Conservation (phyloP, 2,888 invertebrate genomes). For the Charanyca ferruginea region DNA sequence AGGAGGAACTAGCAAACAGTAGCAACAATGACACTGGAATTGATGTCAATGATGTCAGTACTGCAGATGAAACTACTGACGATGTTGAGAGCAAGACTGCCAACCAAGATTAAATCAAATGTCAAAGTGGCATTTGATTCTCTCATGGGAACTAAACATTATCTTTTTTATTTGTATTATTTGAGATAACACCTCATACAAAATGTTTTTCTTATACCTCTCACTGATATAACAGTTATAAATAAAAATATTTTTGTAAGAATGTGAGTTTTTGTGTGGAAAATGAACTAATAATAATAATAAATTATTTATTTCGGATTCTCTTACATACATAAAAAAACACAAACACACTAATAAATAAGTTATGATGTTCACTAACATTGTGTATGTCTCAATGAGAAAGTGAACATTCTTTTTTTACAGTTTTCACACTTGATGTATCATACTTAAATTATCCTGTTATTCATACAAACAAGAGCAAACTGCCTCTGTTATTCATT, state of each 20-base stretch:
- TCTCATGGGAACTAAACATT: conserved; percentile 19
- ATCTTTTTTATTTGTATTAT: conserved; percentile 42
- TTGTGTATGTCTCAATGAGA: background rate
- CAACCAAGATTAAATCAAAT: conserved; percentile 50
- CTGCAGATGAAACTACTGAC: conserved; percentile 79
- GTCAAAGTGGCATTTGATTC: conserved; percentile 17
- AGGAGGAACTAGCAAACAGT: conserved; percentile 92
- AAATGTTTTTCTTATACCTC: conserved; percentile 33
- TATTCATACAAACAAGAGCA: conserved; percentile 9
- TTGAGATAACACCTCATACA: conserved; percentile 31
- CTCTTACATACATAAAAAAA: too few species aligned
- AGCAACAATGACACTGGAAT: conserved; percentile 91
- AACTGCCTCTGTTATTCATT: conserved; percentile 31
- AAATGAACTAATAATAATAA: conserved; percentile 24
- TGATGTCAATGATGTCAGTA: conserved; percentile 88
- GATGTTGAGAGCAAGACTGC: conserved; percentile 64
- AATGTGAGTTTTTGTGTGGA: conserved; percentile 27
- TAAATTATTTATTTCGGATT: too few species aligned
- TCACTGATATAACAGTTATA: conserved; percentile 15
- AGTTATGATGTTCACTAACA: background rate
- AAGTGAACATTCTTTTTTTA: conserved; percentile 5
- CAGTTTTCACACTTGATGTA: conserved; percentile 29
- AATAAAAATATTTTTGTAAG: background rate
- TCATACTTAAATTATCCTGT: conserved; percentile 3
- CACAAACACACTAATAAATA: too few species aligned